Percentiles rank a stretch among this genome's conserved stretches.
Conservation (phyloP, 2,797 vertebrate genomes). For the Philypnodon macrostomus region DNA sequence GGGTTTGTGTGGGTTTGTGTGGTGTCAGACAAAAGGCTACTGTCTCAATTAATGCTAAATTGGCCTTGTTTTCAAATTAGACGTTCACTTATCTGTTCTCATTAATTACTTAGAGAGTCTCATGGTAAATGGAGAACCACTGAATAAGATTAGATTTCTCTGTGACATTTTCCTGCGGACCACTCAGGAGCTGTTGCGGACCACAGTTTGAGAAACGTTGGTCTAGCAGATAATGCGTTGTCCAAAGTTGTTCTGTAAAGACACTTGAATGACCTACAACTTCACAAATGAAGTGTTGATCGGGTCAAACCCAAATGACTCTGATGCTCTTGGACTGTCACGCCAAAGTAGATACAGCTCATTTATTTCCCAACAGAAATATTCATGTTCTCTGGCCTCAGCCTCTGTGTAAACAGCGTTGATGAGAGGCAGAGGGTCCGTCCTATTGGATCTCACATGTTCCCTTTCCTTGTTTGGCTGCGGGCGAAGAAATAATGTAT, state of each 20-base stretch:
- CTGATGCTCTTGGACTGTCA: background rate
- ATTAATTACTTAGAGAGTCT: too few relatives aligned
- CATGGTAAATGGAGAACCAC: too few relatives aligned
- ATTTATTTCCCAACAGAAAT: conserved; percentile 31
- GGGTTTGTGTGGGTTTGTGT: too few relatives aligned
- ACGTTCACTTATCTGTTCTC: too few relatives aligned
- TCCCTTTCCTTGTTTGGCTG: conserved; percentile 12
- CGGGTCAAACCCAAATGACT: conserved; percentile 22
- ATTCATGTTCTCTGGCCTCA: conserved; percentile 17
- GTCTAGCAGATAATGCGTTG: too few relatives aligned
- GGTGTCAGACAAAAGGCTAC: too few relatives aligned
- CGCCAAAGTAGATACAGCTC: conserved; percentile 2
- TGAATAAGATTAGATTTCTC: too few relatives aligned
- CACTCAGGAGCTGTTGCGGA: too few relatives aligned
- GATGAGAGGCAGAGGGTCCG: conserved; percentile 24
- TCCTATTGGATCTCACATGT: conserved; percentile 45
- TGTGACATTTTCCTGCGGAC: too few relatives aligned
- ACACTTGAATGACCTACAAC: background rate
- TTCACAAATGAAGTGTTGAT: conserved; percentile 9
- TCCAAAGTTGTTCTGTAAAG: background rate
- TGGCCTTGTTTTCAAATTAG: too few relatives aligned
- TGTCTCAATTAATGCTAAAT: too few relatives aligned
- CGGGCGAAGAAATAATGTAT: conserved; percentile 42
- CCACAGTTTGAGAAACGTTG: too few relatives aligned
- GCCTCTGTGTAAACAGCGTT: conserved; percentile 20